Conservation (phyloP, 2,888 invertebrate genomes). For the Diarsia dahlii region DNA sequence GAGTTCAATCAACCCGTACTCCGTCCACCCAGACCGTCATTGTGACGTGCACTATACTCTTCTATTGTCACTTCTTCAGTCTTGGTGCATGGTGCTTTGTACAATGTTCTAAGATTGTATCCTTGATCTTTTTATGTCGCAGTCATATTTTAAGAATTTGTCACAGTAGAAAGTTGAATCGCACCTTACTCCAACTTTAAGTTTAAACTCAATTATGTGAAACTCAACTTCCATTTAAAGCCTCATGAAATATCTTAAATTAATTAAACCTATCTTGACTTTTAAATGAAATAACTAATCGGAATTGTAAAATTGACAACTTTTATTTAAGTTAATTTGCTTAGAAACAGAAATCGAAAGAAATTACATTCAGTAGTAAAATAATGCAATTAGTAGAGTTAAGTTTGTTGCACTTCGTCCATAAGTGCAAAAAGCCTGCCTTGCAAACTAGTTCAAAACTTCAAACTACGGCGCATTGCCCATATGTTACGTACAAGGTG, state of each 20-base stretch:
- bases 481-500: conserved; percentile 63
- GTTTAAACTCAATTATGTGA: not conserved
- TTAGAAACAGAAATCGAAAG: not conserved
- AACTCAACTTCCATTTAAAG: not conserved
- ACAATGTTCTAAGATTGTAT: conserved; percentile 28
- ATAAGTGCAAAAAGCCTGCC: conserved; percentile 38
- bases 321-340: not conserved
- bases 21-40: conserved; percentile 85
- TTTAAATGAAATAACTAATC: not conserved
- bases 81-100: conserved; percentile 31
- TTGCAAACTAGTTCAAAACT: conserved; percentile 72
- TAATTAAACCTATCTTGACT: not conserved
- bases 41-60: conserved; percentile 79
- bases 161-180: not conserved
- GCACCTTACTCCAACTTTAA: not conserved
- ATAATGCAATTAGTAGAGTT: not conserved
- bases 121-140: not conserved
- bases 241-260: not conserved
- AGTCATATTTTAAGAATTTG: not conserved
- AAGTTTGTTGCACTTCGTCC: conserved; percentile 28
- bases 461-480: conserved; percentile 68
- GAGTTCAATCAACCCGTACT: conserved; percentile 86
- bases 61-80: conserved; percentile 83
- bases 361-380: not conserved
- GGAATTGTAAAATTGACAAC: not conserved